phyloP scores from a whole-genome alignment of 2,113 vertebrate genomes.

The Gallinago paraguaiae region DNA sequence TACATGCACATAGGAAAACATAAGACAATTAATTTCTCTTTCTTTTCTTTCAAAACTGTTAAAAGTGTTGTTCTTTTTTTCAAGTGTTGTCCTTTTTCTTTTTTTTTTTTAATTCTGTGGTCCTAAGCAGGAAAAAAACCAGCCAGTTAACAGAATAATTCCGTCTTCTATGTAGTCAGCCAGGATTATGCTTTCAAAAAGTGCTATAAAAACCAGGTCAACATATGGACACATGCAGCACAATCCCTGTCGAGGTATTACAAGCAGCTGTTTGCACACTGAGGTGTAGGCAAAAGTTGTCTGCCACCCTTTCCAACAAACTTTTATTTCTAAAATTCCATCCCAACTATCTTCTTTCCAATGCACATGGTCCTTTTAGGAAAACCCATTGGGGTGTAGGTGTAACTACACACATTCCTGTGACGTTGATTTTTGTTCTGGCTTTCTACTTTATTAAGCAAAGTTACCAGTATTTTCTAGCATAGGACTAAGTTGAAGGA shows the following conservation, averaged over 20 bases:
- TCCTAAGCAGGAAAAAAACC: background rate
- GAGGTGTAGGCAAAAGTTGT: background rate
- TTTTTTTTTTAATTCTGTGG: background rate
- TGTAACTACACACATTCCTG: background rate
- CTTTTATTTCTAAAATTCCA: background rate
- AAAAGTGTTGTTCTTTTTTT: background rate
- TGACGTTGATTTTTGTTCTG: background rate
- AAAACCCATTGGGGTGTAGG: background rate
- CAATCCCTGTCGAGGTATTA: background rate
- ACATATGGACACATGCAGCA: background rate
- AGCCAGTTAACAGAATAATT: background rate
- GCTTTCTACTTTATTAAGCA: background rate
- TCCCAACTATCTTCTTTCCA: background rate
- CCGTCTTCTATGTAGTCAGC: background rate
- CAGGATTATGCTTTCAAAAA: background rate
- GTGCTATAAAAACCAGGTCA: background rate
- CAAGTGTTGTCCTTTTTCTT: background rate
- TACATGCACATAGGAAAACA: background rate
- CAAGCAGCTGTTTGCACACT: background rate
- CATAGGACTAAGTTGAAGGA: background rate
- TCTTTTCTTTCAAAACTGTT: background rate
- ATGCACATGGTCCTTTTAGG: background rate
- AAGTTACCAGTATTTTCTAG: background rate
- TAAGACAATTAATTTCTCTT: background rate
- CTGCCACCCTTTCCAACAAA: background rate